These are phyloP conservation scores for Pleuronectes platessa DNA, from an alignment of 2,113 vertebrate genomes.

Conservation along the genomic window DNA sequence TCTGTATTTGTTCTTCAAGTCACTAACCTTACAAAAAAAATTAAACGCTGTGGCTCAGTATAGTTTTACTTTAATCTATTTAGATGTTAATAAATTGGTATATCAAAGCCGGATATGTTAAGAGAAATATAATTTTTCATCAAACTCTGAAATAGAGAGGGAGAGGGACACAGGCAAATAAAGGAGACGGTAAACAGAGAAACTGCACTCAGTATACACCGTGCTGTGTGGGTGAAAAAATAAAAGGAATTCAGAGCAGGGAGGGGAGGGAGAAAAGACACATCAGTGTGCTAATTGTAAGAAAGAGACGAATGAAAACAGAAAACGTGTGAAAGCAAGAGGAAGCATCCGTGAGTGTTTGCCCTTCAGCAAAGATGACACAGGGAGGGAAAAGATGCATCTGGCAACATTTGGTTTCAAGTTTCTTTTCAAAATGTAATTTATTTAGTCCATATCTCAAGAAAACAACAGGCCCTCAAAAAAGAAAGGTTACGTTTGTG, in stretches of 20 bases:
- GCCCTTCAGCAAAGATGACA: constrained; percentile 5
- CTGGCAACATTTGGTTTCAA: constrained; percentile 1
- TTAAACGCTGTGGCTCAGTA: constrained; percentile 15
- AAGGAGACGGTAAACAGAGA: background rate
- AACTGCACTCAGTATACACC: background rate
- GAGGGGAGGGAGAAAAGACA: background rate
- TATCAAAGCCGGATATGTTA: constrained; percentile 38
- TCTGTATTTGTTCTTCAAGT: constrained; percentile 39
- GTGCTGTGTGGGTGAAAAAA: background rate
- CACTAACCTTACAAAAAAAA: constrained; percentile 15
- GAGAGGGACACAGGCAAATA: background rate
- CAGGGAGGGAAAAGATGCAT: constrained; percentile 3
- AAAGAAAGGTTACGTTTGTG: background rate
- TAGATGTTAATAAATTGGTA: constrained; percentile 67
- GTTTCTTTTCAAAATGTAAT: constrained; percentile 3
- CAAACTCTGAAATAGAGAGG: constrained; percentile 4
- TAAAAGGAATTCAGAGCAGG: background rate
- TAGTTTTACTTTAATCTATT: constrained; percentile 57
- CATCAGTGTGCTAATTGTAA: background rate
- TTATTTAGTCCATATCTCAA: background rate
- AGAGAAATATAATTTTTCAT: constrained; percentile 24
- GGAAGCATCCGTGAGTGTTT: background rate
- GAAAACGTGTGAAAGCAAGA: constrained; percentile 2
- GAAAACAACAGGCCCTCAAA: constrained; percentile 1
- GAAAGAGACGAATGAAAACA: constrained; percentile 10